Evolutionary conservation across 1,140 invertebrate species (phyloP), one percentile per base, ranked within the genome.

Genomic region (Idris sp.): DNA sequence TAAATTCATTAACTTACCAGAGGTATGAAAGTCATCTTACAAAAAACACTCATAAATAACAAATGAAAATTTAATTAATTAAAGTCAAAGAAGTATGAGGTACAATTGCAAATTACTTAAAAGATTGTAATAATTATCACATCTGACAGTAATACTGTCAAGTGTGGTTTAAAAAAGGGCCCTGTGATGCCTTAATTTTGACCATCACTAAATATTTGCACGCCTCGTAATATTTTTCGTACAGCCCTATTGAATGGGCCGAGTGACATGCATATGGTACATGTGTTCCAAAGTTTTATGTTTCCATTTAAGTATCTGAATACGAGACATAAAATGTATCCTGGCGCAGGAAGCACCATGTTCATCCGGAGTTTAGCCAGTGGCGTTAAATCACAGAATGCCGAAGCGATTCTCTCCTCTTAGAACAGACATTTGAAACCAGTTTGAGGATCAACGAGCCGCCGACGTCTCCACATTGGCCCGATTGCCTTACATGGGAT

Each of bases 401-500:
- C 49, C 76, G 62, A 69, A 68, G 73, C 56, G 62, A 68, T 40
- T 65, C 72, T 72, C 62, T 40, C 61, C 72, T 72, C 62, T 76
- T 64, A 73, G 74, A 49, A 62, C 62, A 69, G 69, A 77, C 72
- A 79, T 81, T 83, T 73, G 80, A 81, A 85, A 83, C 83, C 83
- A 85, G 83, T 85, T 77, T 75, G 69, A 79, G 79, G 74, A 83
- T 83, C 81, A 81, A 79, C 76, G 71, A 77, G 80, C 26, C 77
- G 67, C 71, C 64, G 67, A 61, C 71, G 68, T 74, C 75, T 73
- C 73, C 64, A 77, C 74, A 68, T 78, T 84, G 78, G 75, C 75
- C 81, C 78, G 82, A 82, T 81, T 82, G 62, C 84, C 84, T 81
- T 84, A 84, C 81, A 84, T 81, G 81, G 81, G 41, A 49, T 77